Base-by-base conservation (phyloP, 2,113 vertebrate genomes). In the Oreochromis niloticus region DNA sequence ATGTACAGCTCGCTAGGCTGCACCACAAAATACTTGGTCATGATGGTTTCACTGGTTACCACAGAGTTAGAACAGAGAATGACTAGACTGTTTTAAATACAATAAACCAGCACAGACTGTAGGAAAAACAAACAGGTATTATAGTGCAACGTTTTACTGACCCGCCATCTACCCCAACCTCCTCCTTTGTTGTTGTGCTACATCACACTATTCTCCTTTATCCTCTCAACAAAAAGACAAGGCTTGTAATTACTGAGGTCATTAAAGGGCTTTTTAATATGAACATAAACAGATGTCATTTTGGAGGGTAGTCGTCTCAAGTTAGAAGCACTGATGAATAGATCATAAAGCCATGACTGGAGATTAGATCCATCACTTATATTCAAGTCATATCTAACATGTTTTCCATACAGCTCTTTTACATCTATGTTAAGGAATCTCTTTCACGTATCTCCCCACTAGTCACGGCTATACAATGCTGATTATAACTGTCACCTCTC, bases 401-500 rank as follows among this genome's bases (percentile, higher is more conserved):
- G 86, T 86, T 91, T 93, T 88, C 80, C 85, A 50, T 71, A 32
- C 84, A 71, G 75, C 86, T 85, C 78, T 81, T 90, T 84, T 87
- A 88, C 80, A 83, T 88, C 61, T 86, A 82, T 80, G 75, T 88
- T 71, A 80, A 86, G 63, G 83, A 92, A 88, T 92, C 78, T 91
- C 85, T 87, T 94, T 84, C 87, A 84, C 68, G 52, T 55, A 82
- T 87, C 82, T 89, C 79, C 48, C 88, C 89, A 88, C 89, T 36
- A 80, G 86, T 88, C 85, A 86, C 41, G 75, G 89, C 85, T 87
- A 75, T 90, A 75, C 91, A 86, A 81, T 36, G 36, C 66, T 83
- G 86, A 95, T 95, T 94, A 94, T 71, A 91, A 80, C 89, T 91
- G 94, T 95, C 95, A 91, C 85, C 87, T 89, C 88, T 91, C 10